These are phyloP conservation scores for Perca schrenkii DNA, from an alignment of 2,113 vertebrate species.

Conservation along the genomic window DNA sequence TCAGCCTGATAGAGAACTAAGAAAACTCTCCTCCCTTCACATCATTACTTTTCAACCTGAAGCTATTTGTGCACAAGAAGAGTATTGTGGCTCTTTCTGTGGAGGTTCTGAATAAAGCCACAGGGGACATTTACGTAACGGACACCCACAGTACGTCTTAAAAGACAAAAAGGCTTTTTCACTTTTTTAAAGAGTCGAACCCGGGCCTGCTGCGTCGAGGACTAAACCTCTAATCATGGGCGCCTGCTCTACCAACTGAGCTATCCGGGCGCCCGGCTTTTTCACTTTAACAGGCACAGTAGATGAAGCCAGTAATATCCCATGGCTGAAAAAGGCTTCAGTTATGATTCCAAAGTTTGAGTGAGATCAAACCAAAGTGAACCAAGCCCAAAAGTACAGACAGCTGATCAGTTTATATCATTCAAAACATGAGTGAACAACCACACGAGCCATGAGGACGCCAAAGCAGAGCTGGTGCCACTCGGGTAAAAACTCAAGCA, in stretches of 20 bases:
- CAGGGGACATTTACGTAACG: too few relatives aligned
- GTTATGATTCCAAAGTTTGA: background rate
- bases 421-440: conserved; percentile 33
- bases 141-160: background rate
- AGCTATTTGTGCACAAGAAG: background rate
- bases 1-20: background rate
- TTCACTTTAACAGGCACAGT: background rate
- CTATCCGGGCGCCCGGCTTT: too few relatives aligned
- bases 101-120: background rate
- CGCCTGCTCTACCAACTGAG: too few relatives aligned
- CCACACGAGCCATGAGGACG: conserved; percentile 40
- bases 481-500: conserved; percentile 65
- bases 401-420: conserved; percentile 1
- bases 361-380: conserved; percentile 7
- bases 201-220: too few relatives aligned
- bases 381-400: background rate
- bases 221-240: too few relatives aligned
- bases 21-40: background rate
- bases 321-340: conserved; percentile 33
- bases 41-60: background rate
- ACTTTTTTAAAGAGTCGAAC: too few relatives aligned
- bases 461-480: conserved; percentile 60
- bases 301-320: background rate
- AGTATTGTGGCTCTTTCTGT: background rate
- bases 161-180: background rate